Evolutionary conservation across 1,140 invertebrate genomes (phyloP), one percentile per base, ranked within the genome.

Genomic region (Microplitis mediator): DNA sequence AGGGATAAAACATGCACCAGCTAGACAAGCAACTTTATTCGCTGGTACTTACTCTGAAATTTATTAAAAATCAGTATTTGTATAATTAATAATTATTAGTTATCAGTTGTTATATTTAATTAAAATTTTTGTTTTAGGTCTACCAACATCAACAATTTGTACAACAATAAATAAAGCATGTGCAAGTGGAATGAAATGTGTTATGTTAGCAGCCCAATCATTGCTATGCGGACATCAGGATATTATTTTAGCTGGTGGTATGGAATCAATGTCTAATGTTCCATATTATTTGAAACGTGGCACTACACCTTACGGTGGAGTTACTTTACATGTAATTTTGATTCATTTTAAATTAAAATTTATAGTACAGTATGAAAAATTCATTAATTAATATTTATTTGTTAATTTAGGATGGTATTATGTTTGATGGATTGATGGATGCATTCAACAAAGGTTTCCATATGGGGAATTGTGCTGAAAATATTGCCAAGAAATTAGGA

Each of bases 201-300:
- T 99, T 0, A 98, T 98, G 93, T 82, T 99, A 73, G 97, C 94
- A 23, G 88, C 96, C 9, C 97, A 99, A 88, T 92, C 91, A 77
- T 88, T 96, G 56, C 95, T 93, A 89, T 94, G 91, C 85, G 95
- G 95, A 2, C 91, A 92, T 71, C 91, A 96, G 88, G 91, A 96
- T 74, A 93, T 98, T 75, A 88, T 98, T 50, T 39, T 90, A 71
- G 98, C 97, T 72, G 98, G 98, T 75, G 98, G 98, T 67, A 99
- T 98, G 95, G 98, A 99, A 89, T 98, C 95, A 66, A 99, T 99
- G 97, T 98, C 97, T 3, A 99, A 99, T 90, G 97, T 98, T 14
- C 98, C 98, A 11, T 99, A 92, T 88, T 99, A 98, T 84, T 82
- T 99, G 85, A 91, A 91, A 78, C 88, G 98, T 80, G 97, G 95